These are phyloP conservation scores for Protosalanx chinensis DNA, from an alignment of 2,797 vertebrate genomes.

Conservation along the genomic window DNA sequence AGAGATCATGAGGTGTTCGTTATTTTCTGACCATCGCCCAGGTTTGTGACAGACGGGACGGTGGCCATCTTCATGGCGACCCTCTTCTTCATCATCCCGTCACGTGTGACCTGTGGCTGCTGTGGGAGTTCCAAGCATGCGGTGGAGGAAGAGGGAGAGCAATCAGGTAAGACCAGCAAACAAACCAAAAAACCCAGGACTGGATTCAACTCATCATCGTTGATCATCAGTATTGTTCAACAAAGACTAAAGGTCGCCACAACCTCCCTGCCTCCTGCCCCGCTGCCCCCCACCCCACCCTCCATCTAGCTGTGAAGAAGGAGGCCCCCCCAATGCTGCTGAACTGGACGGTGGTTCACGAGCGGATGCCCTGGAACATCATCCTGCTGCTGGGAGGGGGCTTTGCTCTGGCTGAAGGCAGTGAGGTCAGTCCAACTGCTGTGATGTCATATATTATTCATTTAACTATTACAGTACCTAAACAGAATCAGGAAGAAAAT, in stretches of 20 bases:
- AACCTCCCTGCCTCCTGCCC: background rate
- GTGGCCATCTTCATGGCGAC: conserved; percentile 78
- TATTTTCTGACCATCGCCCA: conserved; percentile 40
- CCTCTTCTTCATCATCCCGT: conserved; percentile 83
- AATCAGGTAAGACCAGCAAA: conserved; percentile 1
- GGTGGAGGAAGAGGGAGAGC: conserved; percentile 29
- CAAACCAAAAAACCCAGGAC: too few species aligned
- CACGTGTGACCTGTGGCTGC: conserved; percentile 52
- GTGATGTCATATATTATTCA: background rate
- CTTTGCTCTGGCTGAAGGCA: conserved; percentile 88
- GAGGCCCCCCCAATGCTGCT: conserved; percentile 61
- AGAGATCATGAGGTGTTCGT: background rate
- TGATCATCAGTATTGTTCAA: background rate
- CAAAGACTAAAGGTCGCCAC: background rate
- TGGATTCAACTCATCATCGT: background rate
- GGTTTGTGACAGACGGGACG: conserved; percentile 82
- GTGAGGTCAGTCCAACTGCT: conserved; percentile 77
- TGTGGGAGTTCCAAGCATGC: conserved; percentile 23
- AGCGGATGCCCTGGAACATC: conserved; percentile 92
- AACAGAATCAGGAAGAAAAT: too few species aligned
- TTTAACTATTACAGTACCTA: too few species aligned
- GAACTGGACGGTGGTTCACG: conserved; percentile 78
- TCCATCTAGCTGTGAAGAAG: conserved; percentile 40
- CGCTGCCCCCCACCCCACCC: background rate
- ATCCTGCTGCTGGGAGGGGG: conserved; percentile 89